A percentile compares a stretch with the other conserved stretches of the same genome.
phyloP scores from a whole-genome alignment of 2,888 invertebrate genomes.

The Drosophila lutescens region DNA sequence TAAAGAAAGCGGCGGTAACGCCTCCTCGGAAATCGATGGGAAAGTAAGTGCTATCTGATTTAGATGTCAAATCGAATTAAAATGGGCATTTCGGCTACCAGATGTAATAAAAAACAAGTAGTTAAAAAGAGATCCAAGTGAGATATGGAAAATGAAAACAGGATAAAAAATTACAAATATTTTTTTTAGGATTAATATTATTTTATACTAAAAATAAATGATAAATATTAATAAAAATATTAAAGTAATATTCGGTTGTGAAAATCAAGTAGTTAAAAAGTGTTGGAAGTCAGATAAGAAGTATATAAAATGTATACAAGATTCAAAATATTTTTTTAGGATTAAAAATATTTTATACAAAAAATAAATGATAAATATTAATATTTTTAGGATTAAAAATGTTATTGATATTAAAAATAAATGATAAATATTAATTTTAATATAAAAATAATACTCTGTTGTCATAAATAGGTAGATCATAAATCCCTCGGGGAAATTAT shows the following conservation, averaged over 20 bases:
- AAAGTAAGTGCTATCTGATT: constrained; percentile 2
- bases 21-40: constrained; percentile 1
- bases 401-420: not conserved
- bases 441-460: not conserved
- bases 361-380: not conserved
- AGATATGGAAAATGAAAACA: not conserved
- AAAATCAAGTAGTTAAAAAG: too few species aligned
- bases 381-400: not conserved
- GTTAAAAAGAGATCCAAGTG: not conserved
- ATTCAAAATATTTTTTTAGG: too few species aligned
- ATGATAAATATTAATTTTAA: not conserved
- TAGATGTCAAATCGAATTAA: not conserved
- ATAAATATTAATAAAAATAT: too few species aligned
- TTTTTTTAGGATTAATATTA: too few species aligned
- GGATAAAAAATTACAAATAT: too few species aligned
- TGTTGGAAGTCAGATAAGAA: too few species aligned
- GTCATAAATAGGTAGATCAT: constrained; percentile 9
- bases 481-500: constrained; percentile 18
- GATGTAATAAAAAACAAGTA: not conserved
- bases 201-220: not conserved
- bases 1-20: not conserved
- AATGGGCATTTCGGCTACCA: not conserved
- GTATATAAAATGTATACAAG: too few species aligned
- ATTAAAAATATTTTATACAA: not conserved
- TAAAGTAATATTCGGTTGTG: too few species aligned